Conservation (phyloP, 2,797 vertebrate species). For the Peromyscus attwateri region DNA sequence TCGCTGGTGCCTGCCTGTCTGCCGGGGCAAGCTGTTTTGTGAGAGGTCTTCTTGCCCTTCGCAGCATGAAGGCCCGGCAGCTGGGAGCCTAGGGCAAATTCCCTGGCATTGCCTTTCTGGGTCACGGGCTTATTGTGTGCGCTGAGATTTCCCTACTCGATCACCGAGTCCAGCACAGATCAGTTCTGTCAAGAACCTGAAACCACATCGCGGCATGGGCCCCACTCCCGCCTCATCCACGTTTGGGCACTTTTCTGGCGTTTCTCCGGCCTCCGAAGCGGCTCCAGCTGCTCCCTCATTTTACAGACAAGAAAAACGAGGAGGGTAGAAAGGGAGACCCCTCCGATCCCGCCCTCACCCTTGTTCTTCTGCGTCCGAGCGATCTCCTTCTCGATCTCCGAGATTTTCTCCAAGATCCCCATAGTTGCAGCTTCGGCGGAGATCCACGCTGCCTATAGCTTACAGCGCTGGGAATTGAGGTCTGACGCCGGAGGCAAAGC, state of each 20-base stretch:
- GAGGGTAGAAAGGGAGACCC: background rate
- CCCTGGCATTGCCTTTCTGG: background rate
- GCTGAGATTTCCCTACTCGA: background rate
- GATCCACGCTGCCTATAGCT: background rate
- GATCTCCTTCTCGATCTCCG: conserved; percentile 98
- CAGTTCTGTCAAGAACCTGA: background rate
- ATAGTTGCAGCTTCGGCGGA: conserved; percentile 86
- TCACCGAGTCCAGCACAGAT: background rate
- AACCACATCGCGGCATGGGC: background rate
- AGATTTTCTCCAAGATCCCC: conserved; percentile 97
- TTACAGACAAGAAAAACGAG: conserved; percentile 62
- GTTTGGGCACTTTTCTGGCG: background rate
- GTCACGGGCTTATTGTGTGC: background rate
- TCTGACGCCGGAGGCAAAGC: background rate
- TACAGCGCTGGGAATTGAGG: background rate
- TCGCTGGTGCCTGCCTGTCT: background rate
- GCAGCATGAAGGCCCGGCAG: background rate
- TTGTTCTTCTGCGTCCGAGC: conserved; percentile 99
- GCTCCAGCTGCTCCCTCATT: background rate
- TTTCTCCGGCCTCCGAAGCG: background rate
- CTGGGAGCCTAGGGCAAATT: background rate
- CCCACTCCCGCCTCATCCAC: background rate
- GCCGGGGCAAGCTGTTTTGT: background rate
- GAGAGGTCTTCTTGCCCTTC: background rate
- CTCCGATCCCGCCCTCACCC: conserved; percentile 88